Percentiles rank a stretch among this genome's conserved stretches.
Evolutionary conservation across 2,888 invertebrate genomes (phyloP).

Genomic region (Philaethria dido): DNA sequence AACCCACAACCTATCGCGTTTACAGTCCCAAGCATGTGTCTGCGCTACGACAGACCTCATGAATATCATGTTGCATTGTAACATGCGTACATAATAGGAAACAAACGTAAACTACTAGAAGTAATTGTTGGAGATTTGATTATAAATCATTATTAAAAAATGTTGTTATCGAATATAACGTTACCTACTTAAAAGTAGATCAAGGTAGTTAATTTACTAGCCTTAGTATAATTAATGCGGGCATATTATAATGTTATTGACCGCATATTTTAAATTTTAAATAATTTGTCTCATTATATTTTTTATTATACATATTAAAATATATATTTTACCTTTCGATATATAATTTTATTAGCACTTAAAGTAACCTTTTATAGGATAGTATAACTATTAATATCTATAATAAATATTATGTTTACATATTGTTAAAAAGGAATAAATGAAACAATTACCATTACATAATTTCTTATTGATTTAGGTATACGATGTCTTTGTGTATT

Average conservation of each 20-base stretch:
- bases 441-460: too few species aligned
- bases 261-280: not conserved
- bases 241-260: not conserved
- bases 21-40: too few species aligned
- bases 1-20: too few species aligned
- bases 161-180: constrained; percentile 13
- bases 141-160: not conserved
- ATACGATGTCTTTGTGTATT: not conserved
- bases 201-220: not conserved
- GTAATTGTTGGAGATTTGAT: not conserved
- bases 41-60: too few species aligned
- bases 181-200: constrained; percentile 13
- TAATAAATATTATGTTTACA: too few species aligned
- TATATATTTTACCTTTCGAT: too few species aligned
- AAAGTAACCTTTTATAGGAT: too few species aligned
- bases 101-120: not conserved
- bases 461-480: too few species aligned
- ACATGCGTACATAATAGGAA: not conserved
- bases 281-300: not conserved
- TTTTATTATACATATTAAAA: not conserved
- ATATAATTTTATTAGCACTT: too few species aligned
- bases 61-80: too few species aligned
- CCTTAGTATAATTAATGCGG: not conserved
- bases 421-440: too few species aligned
- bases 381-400: too few species aligned